These are phyloP conservation scores for Pipistrellus pipistrellus DNA, from an alignment of 2,797 vertebrate species.

Conservation along the genomic window DNA sequence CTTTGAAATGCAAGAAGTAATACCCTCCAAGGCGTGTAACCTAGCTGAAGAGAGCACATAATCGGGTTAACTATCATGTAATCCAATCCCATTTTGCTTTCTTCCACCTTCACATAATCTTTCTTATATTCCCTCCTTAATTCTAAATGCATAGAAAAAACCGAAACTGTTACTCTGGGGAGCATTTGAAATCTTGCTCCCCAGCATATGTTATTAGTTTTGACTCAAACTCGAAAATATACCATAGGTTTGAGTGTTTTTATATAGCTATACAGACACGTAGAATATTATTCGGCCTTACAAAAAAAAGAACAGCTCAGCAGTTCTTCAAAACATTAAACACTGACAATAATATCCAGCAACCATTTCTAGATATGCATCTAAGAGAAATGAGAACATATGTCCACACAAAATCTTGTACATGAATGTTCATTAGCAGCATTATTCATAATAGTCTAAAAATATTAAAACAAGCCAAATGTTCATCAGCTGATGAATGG, in stretches of 20 bases:
- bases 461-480: not conserved
- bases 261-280: not conserved
- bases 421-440: not conserved
- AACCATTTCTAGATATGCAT: not conserved
- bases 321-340: slow-evolving; percentile 25
- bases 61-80: not conserved
- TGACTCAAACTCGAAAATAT: not conserved
- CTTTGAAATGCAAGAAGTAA: not conserved
- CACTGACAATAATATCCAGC: not conserved
- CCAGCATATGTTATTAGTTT: not conserved
- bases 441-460: not conserved
- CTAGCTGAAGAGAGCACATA: not conserved
- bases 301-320: not conserved
- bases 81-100: not conserved
- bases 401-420: not conserved
- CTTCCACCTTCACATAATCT: too few relatives aligned
- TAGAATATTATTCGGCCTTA: not conserved
- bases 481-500: not conserved
- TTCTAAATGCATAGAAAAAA: too few relatives aligned
- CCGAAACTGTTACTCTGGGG: not conserved
- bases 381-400: not conserved
- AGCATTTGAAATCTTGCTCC: not conserved
- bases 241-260: not conserved
- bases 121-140: too few relatives aligned
- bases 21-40: not conserved